Conservation (phyloP, 2,113 vertebrate genomes). For the western clawed frog (Xenopus tropicalis) region DNA sequence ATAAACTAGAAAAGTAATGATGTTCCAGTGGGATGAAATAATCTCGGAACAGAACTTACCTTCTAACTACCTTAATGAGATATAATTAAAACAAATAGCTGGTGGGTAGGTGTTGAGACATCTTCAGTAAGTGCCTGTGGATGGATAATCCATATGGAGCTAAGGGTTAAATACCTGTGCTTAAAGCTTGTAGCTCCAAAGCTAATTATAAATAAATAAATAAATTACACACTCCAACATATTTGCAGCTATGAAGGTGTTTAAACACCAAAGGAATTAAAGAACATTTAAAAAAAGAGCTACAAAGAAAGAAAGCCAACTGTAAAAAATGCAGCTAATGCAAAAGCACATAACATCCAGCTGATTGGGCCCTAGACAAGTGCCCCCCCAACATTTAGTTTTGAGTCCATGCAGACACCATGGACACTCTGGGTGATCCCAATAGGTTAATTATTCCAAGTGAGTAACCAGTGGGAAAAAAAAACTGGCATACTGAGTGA, state of each 20-base stretch:
- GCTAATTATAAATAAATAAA: neutral
- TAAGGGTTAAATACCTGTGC: conserved; percentile 2
- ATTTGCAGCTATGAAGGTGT: neutral
- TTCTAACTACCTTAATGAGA: conserved; percentile 77
- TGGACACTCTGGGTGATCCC: too few relatives aligned
- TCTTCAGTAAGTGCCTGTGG: conserved; percentile 10
- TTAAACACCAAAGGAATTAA: neutral
- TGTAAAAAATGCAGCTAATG: too few relatives aligned
- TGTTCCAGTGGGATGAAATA: conserved; percentile 75
- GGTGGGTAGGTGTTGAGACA: conserved; percentile 4
- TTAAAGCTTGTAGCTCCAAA: neutral
- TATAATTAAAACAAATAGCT: conserved; percentile 66
- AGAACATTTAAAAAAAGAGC: neutral
- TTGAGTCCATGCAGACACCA: too few relatives aligned
- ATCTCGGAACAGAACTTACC: conserved; percentile 73
- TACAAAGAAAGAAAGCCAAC: too few relatives aligned
- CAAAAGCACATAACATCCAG: too few relatives aligned
- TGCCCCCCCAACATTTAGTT: too few relatives aligned
- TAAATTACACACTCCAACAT: too few relatives aligned
- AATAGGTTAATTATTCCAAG: too few relatives aligned
- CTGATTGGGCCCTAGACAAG: too few relatives aligned
- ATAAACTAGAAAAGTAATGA: conserved; percentile 78
- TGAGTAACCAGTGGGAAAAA: too few relatives aligned
- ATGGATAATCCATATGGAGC: neutral
- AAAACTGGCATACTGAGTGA: too few relatives aligned